Base-by-base conservation (phyloP, 2,888 invertebrate species). In the Drosophila pullipes region DNA sequence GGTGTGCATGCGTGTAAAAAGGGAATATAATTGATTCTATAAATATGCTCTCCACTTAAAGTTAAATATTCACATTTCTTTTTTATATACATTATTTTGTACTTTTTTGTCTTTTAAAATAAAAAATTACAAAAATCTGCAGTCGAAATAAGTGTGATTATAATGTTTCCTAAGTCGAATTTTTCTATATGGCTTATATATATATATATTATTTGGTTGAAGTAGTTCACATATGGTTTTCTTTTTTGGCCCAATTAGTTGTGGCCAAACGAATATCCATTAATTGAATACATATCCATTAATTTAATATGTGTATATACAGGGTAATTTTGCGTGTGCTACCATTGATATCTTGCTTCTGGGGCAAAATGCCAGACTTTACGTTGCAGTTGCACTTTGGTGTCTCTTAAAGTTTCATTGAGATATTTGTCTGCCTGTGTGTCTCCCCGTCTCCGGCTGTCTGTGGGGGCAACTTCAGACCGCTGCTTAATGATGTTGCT, bases 401-500 rank as follows among this genome's bases (percentile, higher is more conserved):
- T 61, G 62, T 44, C 70, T 57, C 39, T 65, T 55, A 37, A 67
- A 70, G 60, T 81, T 78, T 63, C 74, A 80, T 70, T 78, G 67
- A 81, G 74, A 59, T 77, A 74, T 81, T 74, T 67, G 47, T 31
- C 55, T 22, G 53, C 11, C 22, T 25, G 47, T 2, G 25, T 49
- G 30, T 10, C 41, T 1, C 11, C 7, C 25, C n/a, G n/a, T 52
- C 53, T 49, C 35, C 39, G 31, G 2, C 49, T n/a, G 49, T 41
- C 25, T 47, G 47, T 49, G n/a, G 50, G 11, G n/a, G 47, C 70
- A 63, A 53, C 52, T 35, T 66, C 63, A 33, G 50, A 35, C 60
- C 50, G 33, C 37, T 55, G 6, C 37, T 64, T 16, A 22, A 16
- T 41, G 22, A 30, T 57, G 39, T 58, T 80, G 59, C 73, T 78